A percentile compares a stretch with the other conserved stretches of the same genome.
Evolutionary conservation across 2,113 vertebrate species (phyloP).

Genomic region (Heterochromis multidens): DNA sequence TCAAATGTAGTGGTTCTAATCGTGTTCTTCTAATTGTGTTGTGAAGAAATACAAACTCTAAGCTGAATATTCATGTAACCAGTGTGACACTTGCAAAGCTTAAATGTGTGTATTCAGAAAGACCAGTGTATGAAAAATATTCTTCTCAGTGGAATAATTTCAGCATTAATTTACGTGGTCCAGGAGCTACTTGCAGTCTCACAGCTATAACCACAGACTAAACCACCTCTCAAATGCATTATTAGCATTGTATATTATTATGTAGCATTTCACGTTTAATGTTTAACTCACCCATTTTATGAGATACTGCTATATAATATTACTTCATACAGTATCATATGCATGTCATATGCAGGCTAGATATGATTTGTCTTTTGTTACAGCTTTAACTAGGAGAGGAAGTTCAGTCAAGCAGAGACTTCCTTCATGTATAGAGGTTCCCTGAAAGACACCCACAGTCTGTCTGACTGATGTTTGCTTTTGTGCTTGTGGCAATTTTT

Average conservation of each 20-base stretch:
- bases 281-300: background rate
- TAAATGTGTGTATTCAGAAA: background rate
- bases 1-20: too few relatives aligned
- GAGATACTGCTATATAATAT: background rate
- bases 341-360: background rate
- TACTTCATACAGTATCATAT: background rate
- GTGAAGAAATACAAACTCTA: background rate
- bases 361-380: background rate
- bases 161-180: background rate
- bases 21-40: background rate
- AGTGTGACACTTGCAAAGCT: accelerated
- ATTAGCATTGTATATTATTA: background rate
- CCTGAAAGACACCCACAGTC: background rate
- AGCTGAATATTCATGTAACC: background rate
- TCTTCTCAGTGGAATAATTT: background rate
- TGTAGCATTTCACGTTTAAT: background rate
- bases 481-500: background rate
- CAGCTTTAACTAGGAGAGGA: background rate
- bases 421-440: accelerated
- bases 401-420: background rate
- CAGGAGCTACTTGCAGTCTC: background rate
- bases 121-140: background rate
- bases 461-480: background rate
- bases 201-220: accelerated
- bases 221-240: background rate